Evolutionary conservation across 1,140 invertebrate species (phyloP).

Genomic region (Drosophila ohnishii): DNA sequence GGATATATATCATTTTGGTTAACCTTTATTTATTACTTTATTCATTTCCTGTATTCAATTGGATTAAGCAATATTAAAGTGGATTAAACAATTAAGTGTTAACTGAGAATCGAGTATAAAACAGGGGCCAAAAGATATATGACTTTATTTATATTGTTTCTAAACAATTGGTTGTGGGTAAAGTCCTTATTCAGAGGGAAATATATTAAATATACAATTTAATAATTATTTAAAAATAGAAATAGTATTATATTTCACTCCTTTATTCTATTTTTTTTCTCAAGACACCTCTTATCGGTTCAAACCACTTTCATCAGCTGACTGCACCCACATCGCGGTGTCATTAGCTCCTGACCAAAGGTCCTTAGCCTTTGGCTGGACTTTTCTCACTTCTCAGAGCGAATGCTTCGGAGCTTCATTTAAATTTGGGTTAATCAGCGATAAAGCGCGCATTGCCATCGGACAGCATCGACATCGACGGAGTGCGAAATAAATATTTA

Average conservation of each 20-base stretch:
- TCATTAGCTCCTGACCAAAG: conserved; percentile 65
- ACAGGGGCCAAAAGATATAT: neutral
- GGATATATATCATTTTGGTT: neutral
- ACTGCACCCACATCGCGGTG: conserved; percentile 39
- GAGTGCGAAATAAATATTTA: conserved; percentile 58
- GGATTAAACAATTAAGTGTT: conserved; percentile 6
- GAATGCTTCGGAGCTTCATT: conserved; percentile 36
- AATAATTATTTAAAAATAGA: neutral
- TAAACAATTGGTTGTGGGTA: neutral
- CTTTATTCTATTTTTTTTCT: neutral
- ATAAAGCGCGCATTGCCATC: conserved; percentile 73
- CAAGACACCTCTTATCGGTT: neutral
- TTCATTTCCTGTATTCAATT: conserved; percentile 28
- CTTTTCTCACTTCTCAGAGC: conserved; percentile 44
- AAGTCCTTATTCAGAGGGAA: too few relatives aligned
- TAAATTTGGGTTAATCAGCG: conserved; percentile 76
- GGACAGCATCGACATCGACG: conserved; percentile 19
- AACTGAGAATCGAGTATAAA: neutral
- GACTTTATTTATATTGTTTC: neutral
- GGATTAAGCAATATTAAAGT: neutral
- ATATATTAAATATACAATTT: rapidly evolving
- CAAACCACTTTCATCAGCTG: conserved; percentile 24
- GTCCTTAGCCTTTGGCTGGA: conserved; percentile 51
- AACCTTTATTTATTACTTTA: conserved; percentile 20
- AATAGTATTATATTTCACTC: neutral